Base-by-base conservation (phyloP, 2,797 vertebrate species). In the Semotilus atromaculatus region DNA sequence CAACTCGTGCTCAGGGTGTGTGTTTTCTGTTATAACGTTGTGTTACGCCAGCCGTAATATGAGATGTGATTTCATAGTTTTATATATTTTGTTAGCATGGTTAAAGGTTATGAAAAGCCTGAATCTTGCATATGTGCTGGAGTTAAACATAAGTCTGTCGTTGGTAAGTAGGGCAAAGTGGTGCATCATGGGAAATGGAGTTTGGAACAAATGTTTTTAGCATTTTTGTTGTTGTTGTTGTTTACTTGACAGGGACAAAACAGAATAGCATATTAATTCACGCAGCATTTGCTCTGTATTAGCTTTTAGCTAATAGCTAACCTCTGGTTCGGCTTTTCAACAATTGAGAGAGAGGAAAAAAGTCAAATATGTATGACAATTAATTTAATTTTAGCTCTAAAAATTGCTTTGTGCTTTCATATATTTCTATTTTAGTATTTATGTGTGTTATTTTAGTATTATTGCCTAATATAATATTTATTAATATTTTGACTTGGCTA, bases 1-100 rank as follows among this genome's bases (percentile, higher is more conserved):
- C 83, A 86, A 68, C 51, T 86, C 55, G 23, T 16, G n/a, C 36
- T 77, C 38, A 70, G 53, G 68, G 13, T 74, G 38, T 58, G 40
- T 84, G 74, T 82, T 43, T 80, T 78, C 19, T 31, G 21, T 43
- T 23, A 23, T 26, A 58, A 64, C 19, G 4, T 58, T 82, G 43
- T 26, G 29, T 82, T 84, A 29, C 19, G 18, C 55, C 79, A 75
- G 78, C 45, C 38, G 43, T 23, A 51, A 85, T 86, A 85, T 71
- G 21, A 70, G 16, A 81, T 43, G 67, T 40, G 40, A 84, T 66
- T 80, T 73, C n/a, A 45, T 58, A 45, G 34, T 73, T 64, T 51
- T 29, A 21, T 77, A 67, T 40, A 23, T 72, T 67, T 31, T 72
- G 75, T 64, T 86, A 67, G 51, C 55, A 43, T 48, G 48, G 43